Evolutionary conservation across 2,797 vertebrate genomes (phyloP).

Genomic region (Glossophaga mutica): DNA sequence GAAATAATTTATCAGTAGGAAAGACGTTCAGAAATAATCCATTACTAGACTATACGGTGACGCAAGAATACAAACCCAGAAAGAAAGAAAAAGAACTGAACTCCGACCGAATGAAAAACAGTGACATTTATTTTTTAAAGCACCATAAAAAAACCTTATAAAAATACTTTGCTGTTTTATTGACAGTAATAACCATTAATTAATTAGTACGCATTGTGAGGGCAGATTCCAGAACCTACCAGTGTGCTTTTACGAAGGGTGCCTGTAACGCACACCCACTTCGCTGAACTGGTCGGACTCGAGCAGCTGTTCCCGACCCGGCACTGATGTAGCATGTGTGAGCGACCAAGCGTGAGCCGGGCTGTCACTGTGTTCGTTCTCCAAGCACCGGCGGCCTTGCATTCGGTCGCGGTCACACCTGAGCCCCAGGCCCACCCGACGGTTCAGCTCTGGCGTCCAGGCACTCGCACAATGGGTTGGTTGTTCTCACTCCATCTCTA

Average conservation of each 20-base stretch:
- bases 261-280: background rate
- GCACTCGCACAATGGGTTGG: background rate
- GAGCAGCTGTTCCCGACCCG: background rate
- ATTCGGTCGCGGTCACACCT: background rate
- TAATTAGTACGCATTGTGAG: background rate
- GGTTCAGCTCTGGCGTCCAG: background rate
- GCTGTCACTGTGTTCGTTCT: background rate
- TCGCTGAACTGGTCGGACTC: background rate
- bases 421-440: background rate
- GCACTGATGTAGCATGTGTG: background rate
- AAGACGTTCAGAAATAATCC: background rate
- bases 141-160: constrained; percentile 11
- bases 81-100: background rate
- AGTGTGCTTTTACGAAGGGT: background rate
- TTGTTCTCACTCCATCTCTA: background rate
- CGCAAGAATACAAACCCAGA: background rate
- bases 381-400: background rate
- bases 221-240: background rate
- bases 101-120: background rate
- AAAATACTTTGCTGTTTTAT: background rate
- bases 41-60: background rate
- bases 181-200: background rate
- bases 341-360: background rate
- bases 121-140: background rate
- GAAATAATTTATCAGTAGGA: background rate